Conservation (phyloP, 2,113 vertebrate genomes). For the Danio rerio region GRCz12tu NC_133180.1:41880001-41880500, state of each 20-base stretch:
- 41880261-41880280: not conserved
- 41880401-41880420: conserved; percentile 95
- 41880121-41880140: too few species aligned
- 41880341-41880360: conserved; percentile 82
- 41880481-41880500: not conserved
- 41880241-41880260: not conserved
- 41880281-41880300: not conserved
- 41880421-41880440: not conserved
- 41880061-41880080: not conserved
- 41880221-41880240: too few species aligned
- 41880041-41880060: not conserved
- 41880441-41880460: not conserved
- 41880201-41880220: too few species aligned
- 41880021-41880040: conserved; percentile 3
- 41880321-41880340: not conserved
- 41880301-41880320: not conserved
- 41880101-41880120: too few species aligned
- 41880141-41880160: too few species aligned
- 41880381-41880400: conserved; percentile 91
- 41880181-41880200: too few species aligned
- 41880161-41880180: too few species aligned
- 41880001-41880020: not conserved
- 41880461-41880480: not conserved
- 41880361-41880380: conserved; percentile 83
- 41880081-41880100: not conserved